A percentile compares a stretch with the other conserved stretches of the same genome.
phyloP scores from a whole-genome alignment of 2,888 invertebrate species.

The Xanthia icteritia region DNA sequence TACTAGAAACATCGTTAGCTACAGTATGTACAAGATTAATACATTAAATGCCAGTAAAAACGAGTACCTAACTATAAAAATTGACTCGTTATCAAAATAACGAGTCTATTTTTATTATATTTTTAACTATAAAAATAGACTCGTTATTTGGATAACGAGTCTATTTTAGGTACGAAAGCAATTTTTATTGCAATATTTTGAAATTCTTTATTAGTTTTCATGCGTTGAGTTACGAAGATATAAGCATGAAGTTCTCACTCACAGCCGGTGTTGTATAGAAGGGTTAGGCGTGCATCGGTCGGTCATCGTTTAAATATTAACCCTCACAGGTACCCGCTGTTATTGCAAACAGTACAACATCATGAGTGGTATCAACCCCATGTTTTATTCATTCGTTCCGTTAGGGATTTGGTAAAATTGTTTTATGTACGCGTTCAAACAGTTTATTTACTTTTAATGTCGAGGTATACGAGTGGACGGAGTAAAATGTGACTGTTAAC shows the following conservation, averaged over 20 bases:
- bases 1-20: background rate
- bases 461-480: constrained; percentile 31
- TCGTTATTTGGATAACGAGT: too few relatives aligned
- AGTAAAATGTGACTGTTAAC: constrained; percentile 14
- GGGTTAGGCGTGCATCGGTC: constrained; percentile 39
- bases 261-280: constrained; percentile 8
- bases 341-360: constrained; percentile 57
- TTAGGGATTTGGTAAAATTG: constrained; percentile 62
- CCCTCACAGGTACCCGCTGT: constrained; percentile 46
- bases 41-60: background rate
- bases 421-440: constrained; percentile 56
- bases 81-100: background rate
- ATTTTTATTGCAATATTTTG: background rate
- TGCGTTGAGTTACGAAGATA: constrained; percentile 13
- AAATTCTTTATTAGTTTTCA: background rate
- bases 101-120: too few relatives aligned
- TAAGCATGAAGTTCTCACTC: background rate
- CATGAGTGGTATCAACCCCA: constrained; percentile 59
- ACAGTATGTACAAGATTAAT: background rate
- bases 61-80: background rate
- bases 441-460: constrained; percentile 56
- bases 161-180: background rate
- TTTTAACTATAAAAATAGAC: background rate
- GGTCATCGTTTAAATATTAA: constrained; percentile 62
- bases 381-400: constrained; percentile 62